Conservation (phyloP, 2,797 vertebrate genomes). For the Clarias fuscus region DNA sequence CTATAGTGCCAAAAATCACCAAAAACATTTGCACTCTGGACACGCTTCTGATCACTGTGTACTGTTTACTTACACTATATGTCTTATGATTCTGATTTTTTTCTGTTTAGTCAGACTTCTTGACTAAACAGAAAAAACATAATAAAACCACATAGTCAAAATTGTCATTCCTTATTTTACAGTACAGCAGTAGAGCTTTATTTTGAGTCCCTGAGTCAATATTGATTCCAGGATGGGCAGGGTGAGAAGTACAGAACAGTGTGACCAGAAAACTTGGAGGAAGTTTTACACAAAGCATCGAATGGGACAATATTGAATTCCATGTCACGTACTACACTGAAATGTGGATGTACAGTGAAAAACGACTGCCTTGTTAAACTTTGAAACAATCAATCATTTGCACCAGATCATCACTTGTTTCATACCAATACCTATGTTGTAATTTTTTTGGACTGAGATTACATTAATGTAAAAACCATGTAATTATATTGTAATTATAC, state of each 20-base stretch:
- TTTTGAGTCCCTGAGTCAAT: slow-evolving; percentile 74
- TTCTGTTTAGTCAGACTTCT: neutral
- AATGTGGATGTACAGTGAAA: neutral
- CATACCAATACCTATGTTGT: neutral
- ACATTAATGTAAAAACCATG: slow-evolving; percentile 10
- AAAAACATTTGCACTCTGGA: neutral
- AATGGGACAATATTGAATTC: neutral
- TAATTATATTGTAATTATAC: slow-evolving; percentile 43
- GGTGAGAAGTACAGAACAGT: slow-evolving; percentile 37
- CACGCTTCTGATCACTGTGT: neutral
- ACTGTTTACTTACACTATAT: neutral
- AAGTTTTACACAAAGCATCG: neutral
- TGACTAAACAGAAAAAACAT: neutral
- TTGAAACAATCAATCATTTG: neutral
- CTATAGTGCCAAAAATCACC: neutral
- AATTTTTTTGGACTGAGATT: slow-evolving; percentile 11
- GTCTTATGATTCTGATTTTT: neutral
- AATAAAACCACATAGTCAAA: neutral
- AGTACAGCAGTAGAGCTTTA: slow-evolving; percentile 67
- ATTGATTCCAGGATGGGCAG: slow-evolving; percentile 65
- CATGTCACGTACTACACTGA: neutral
- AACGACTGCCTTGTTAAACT: neutral
- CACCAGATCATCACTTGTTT: neutral
- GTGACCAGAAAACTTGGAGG: slow-evolving; percentile 4
- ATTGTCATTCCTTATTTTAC: slow-evolving; percentile 30